Base-by-base conservation (phyloP, 2,113 vertebrate species). In the Oxyruncus cristatus region DNA sequence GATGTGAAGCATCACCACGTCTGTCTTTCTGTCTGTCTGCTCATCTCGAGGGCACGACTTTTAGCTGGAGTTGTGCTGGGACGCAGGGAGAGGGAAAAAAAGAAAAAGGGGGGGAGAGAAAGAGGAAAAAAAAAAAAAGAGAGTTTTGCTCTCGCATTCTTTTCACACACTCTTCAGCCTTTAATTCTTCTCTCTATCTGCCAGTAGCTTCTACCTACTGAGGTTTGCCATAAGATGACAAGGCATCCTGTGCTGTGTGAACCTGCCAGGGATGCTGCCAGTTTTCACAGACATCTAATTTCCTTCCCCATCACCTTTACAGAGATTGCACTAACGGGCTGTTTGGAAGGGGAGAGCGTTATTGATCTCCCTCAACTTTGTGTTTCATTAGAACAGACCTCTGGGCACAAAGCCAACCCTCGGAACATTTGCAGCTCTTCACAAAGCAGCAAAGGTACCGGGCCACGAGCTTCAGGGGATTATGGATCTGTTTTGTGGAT, bases 371-470 rank as follows among this genome's bases (percentile, higher is more conserved):
- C 44, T 59, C 65, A 52, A 39, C 78, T 81, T 55, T 7, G 53
- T 76, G 50, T 81, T 90, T 96, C 96, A 79, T 95, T 77, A 20
- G 42, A 88, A 28, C 61, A 58, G 22, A 56, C 42, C 92, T 86
- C 67, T 84, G 28, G 71, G 63, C 42, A 41, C 6, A 6, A 96
- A 41, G 88, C 76, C 92, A 95, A 63, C 56, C 10, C 30, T 81
- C 67, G 73, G 95, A 94, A 62, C 87, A n/a, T 79, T 91, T 89
- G 88, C 67, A 58, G 65, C 46, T 95, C 95, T 39, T 88, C 85
- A 30, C 49, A 55, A 85, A 75, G 61, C 78, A 55, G 88, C 14
- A 28, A 46, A 68, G 80, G 73, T 41, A 81, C 62, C 1, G 0
- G 14, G 72, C 73, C 79, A 87, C 2, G 41, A 75, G 37, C 78